phyloP scores from a whole-genome alignment of 53 echinoderm and acorn worm genomes.

The Apostichopus leukothele region DNA sequence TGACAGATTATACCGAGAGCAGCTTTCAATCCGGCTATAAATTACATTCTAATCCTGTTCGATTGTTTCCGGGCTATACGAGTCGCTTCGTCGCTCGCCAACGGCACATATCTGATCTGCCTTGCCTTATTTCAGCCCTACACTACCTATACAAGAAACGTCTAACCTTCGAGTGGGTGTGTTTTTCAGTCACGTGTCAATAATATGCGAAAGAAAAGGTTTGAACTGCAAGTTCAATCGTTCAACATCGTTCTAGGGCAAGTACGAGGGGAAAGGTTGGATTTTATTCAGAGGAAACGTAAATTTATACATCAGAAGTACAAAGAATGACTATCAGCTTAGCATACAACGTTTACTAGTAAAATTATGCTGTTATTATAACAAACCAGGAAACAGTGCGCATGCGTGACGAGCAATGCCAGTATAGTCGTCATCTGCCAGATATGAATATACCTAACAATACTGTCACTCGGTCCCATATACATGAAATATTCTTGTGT shows the following conservation, averaged over 20 bases:
- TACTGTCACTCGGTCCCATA: too few relatives aligned
- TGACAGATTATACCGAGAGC: conserved; percentile 18
- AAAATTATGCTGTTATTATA: too few relatives aligned
- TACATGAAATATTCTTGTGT: too few relatives aligned
- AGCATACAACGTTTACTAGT: too few relatives aligned
- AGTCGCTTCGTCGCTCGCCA: conserved; percentile 40
- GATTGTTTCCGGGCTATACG: conserved; percentile 42
- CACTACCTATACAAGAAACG: not conserved
- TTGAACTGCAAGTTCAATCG: not conserved
- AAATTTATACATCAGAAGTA: too few relatives aligned
- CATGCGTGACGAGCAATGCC: too few relatives aligned
- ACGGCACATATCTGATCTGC: not conserved
- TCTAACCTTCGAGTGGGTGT: conserved; percentile 6
- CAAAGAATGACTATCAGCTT: too few relatives aligned
- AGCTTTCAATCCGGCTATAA: conserved; percentile 29
- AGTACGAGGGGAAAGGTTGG: not conserved
- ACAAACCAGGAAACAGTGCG: too few relatives aligned
- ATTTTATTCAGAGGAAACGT: too few relatives aligned
- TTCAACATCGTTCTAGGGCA: not conserved
- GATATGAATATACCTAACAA: too few relatives aligned
- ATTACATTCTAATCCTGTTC: conserved; percentile 42
- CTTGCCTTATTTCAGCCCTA: not conserved
- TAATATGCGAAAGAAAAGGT: not conserved
- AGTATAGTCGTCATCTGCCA: too few relatives aligned
- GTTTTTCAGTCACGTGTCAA: conserved; percentile 8